Evolutionary conservation across 2,113 vertebrate genomes (phyloP).

Genomic region (Odocoileus hemionus): DNA sequence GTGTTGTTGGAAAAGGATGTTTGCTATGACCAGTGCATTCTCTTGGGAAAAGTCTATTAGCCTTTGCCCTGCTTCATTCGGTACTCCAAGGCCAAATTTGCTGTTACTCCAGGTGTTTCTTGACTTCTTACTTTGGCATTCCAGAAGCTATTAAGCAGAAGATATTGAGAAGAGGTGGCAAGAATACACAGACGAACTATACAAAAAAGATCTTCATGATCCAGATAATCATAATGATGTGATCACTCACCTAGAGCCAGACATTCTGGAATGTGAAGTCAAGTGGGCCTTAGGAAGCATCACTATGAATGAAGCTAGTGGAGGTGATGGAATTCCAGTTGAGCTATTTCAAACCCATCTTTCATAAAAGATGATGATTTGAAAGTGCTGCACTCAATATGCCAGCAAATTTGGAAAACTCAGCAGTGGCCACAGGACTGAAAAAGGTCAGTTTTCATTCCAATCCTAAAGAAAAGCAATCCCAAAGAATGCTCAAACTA

Average conservation of each 20-base stretch:
- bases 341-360: background rate
- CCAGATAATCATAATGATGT: background rate
- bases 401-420: background rate
- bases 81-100: background rate
- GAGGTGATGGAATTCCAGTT: background rate
- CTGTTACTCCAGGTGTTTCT: background rate
- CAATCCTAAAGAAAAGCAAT: background rate
- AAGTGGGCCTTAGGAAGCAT: background rate
- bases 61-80: background rate
- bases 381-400: background rate
- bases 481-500: background rate
- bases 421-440: background rate
- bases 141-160: background rate
- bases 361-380: background rate
- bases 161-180: background rate
- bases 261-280: background rate
- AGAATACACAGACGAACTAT: background rate
- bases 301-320: background rate
- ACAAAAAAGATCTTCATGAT: background rate
- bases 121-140: background rate
- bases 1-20: background rate
- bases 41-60: background rate
- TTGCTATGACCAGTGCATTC: rapidly evolving
- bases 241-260: background rate
- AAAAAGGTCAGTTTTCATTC: background rate